Base-by-base conservation (phyloP, 2,888 invertebrate species). In the Orthonychiurus folsomi region DNA sequence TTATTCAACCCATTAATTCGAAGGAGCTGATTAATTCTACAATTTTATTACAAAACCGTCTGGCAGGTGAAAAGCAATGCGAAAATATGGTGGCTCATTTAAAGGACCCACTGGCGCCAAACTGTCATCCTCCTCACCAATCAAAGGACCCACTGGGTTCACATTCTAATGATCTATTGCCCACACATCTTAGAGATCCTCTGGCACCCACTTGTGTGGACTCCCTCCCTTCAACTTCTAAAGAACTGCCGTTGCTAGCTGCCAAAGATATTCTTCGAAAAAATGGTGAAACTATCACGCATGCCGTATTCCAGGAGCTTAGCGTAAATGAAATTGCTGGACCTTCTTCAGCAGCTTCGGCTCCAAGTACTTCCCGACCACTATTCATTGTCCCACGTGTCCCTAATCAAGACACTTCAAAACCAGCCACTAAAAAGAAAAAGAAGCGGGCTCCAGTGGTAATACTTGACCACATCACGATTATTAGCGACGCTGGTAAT, bases 401-500 rank as follows among this genome's bases (percentile, higher is more conserved):
- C n/a, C n/a, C n/a, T n/a, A n/a, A n/a, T n/a, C n/a, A n/a, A n/a
- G n/a, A n/a, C n/a, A n/a, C n/a, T n/a, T n/a, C n/a, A n/a, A n/a
- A n/a, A n/a, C n/a, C n/a, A n/a, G n/a, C n/a, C n/a, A n/a, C n/a
- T n/a, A 52, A 52, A 23, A 52, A 52, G 63, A 73, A 73, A 62
- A 71, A 72, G 61, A 72, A 72, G 55, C 60, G 71, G 18, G 67
- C 62, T 47, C 73, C 71, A 9, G 70, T 73, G 15, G 63, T 66
- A 0, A 71, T 72, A 56, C 69, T 69, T 62, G 70, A 71, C 24
- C 73, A 73, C 56, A 73, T 73, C 21, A 69, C 69, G 1, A 61
- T 68, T 53, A 37, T 68, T 24, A 60, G 61, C 27, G 67, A 68
- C 15, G 37, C 9, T 37, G 37, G 37, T 37, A 37, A 37, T 5